A percentile compares a stretch with the other conserved stretches of the same genome.
Evolutionary conservation across 2,797 vertebrate genomes (phyloP).

Genomic region (Microctenopoma stevenorrisi): DNA sequence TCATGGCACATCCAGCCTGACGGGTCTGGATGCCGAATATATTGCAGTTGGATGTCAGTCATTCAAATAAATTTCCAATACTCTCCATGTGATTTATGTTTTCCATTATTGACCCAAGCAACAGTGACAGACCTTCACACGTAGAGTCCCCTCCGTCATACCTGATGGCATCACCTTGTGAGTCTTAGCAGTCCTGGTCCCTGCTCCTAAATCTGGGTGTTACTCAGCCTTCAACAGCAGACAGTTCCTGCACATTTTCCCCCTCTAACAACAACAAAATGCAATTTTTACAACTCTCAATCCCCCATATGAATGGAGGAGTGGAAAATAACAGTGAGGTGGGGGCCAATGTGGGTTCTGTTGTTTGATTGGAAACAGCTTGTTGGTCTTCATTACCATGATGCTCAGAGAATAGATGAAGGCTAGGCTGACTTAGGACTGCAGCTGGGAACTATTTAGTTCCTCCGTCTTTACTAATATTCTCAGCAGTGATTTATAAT

Average conservation of each 20-base stretch:
- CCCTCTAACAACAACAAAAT: constrained; percentile 35
- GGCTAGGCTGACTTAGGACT: constrained; percentile 54
- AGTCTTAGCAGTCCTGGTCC: constrained; percentile 41
- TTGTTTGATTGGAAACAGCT: constrained; percentile 77
- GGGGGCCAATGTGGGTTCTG: constrained; percentile 48
- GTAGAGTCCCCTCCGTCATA: constrained; percentile 20
- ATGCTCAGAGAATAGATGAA: constrained; percentile 66
- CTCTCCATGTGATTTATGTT: neutral
- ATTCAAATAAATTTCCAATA: neutral
- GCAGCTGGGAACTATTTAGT: constrained; percentile 74
- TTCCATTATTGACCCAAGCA: constrained; percentile 1
- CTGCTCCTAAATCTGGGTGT: constrained; percentile 25
- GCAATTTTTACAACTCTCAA: constrained; percentile 35
- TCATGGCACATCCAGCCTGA: neutral
- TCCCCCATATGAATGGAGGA: constrained; percentile 37
- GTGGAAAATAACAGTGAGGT: constrained; percentile 51
- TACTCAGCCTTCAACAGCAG: constrained; percentile 40
- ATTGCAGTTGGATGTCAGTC: constrained; percentile 6
- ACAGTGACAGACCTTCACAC: constrained; percentile 9
- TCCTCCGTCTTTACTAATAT: constrained; percentile 59
- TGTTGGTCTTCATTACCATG: constrained; percentile 66
- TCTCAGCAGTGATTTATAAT: constrained; percentile 70
- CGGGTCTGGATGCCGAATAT: too few species aligned
- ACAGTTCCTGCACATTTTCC: constrained; percentile 41
- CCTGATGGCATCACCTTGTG: constrained; percentile 32